phyloP scores from a whole-genome alignment of 1,140 invertebrate species.

The Pseudoatta argentina region DNA sequence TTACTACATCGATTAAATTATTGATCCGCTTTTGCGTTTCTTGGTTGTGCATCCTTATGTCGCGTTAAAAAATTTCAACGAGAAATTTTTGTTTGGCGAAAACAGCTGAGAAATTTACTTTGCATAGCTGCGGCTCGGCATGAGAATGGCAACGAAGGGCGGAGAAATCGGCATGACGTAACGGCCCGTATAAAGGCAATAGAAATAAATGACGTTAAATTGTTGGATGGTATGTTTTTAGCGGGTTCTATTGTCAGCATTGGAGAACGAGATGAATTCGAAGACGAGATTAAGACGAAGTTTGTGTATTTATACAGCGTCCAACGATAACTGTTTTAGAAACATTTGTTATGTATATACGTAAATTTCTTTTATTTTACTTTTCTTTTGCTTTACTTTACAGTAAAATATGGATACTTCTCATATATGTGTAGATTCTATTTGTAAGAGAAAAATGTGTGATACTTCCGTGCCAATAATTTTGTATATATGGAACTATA shows the following conservation, averaged over 20 bases:
- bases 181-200: constrained; percentile 77
- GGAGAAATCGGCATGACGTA: constrained; percentile 74
- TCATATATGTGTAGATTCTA: neutral
- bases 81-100: constrained; percentile 17
- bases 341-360: neutral
- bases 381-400: neutral
- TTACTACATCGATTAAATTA: constrained; percentile 35
- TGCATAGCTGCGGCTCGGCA: neutral
- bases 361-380: neutral
- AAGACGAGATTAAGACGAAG: constrained; percentile 24
- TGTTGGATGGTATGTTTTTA: constrained; percentile 72
- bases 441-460: no score
- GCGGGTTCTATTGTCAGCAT: constrained; percentile 12
- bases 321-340: neutral
- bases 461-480: no score
- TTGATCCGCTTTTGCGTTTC: constrained; percentile 30
- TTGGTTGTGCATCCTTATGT: neutral
- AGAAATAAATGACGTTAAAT: constrained; percentile 79
- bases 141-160: constrained; percentile 50
- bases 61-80: constrained; percentile 38
- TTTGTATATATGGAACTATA: no score
- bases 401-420: neutral
- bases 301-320: constrained; percentile 4
- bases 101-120: constrained; percentile 7
- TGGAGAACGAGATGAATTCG: neutral